These are phyloP conservation scores for Isoperla grammatica DNA, from an alignment of 2,888 invertebrate species.

Conservation along the genomic window DNA sequence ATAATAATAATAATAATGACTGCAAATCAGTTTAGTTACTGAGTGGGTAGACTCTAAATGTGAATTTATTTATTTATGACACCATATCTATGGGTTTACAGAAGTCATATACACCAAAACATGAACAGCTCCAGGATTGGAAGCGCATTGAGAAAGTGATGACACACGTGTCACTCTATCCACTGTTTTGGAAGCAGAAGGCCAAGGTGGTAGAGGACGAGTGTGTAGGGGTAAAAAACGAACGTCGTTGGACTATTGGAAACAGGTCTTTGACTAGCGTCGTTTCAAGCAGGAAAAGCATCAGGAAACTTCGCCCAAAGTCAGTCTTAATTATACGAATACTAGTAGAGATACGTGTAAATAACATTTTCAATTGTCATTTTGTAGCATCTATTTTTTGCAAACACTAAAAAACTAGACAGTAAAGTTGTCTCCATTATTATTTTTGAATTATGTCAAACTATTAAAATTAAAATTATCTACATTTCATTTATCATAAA, in stretches of 20 bases:
- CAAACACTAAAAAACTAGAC: neutral
- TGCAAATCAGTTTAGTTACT: too few relatives aligned
- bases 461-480: neutral
- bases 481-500: neutral
- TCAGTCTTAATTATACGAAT: neutral
- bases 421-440: neutral
- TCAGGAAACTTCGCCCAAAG: neutral
- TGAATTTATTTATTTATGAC: too few relatives aligned
- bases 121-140: conserved; percentile 34
- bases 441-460: too few relatives aligned
- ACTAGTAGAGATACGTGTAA: too few relatives aligned
- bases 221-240: neutral
- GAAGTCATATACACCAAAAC: too few relatives aligned
- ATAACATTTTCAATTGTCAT: too few relatives aligned
- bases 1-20: too few relatives aligned
- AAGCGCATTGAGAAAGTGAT: conserved; percentile 34
- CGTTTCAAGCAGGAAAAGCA: neutral
- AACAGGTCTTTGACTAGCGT: neutral
- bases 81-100: too few relatives aligned
- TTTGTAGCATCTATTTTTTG: too few relatives aligned
- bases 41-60: too few relatives aligned
- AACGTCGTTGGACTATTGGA: neutral
- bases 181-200: conserved; percentile 2
- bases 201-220: neutral
- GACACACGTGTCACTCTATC: conserved; percentile 30